A percentile compares a stretch with the other conserved stretches of the same genome.
phyloP scores from a whole-genome alignment of 2,113 vertebrate species.

The Geococcyx californianus region DNA sequence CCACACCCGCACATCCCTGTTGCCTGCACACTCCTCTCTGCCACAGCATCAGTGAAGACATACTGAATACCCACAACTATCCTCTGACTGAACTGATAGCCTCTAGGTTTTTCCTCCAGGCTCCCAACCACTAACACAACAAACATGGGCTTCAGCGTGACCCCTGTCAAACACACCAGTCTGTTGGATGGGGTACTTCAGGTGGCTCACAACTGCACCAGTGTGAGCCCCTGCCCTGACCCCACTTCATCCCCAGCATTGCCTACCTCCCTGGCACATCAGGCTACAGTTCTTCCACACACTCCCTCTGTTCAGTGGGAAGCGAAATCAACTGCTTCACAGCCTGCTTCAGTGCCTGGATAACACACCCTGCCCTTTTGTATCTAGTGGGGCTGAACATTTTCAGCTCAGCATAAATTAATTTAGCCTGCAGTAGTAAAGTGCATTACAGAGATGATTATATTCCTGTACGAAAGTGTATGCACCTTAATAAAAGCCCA shows the following conservation, averaged over 20 bases:
- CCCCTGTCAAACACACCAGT: rapidly evolving
- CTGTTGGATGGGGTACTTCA: rapidly evolving
- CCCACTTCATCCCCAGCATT: background rate
- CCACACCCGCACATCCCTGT: too few species aligned
- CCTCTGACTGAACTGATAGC: background rate
- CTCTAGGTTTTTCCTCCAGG: background rate
- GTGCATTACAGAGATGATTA: conserved; percentile 25
- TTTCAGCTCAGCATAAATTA: background rate
- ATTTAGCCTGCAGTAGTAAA: background rate
- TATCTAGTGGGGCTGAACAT: background rate
- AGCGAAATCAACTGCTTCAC: background rate
- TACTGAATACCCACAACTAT: too few species aligned
- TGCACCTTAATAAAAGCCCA: conserved; percentile 32
- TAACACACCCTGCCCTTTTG: background rate
- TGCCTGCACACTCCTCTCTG: background rate
- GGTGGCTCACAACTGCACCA: background rate
- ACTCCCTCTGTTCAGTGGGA: background rate
- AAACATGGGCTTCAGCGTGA: rapidly evolving
- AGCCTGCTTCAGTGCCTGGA: background rate
- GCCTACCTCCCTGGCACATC: background rate
- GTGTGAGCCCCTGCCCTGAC: background rate
- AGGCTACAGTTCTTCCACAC: background rate
- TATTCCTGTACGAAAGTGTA: background rate
- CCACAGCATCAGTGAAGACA: background rate
- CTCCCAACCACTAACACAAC: background rate